Evolutionary conservation across 30 jellyfish, hydroid and myxozoan species (phyloP), one percentile per base, ranked within the genome.

Genomic region (Catostylus mosaicus): DNA sequence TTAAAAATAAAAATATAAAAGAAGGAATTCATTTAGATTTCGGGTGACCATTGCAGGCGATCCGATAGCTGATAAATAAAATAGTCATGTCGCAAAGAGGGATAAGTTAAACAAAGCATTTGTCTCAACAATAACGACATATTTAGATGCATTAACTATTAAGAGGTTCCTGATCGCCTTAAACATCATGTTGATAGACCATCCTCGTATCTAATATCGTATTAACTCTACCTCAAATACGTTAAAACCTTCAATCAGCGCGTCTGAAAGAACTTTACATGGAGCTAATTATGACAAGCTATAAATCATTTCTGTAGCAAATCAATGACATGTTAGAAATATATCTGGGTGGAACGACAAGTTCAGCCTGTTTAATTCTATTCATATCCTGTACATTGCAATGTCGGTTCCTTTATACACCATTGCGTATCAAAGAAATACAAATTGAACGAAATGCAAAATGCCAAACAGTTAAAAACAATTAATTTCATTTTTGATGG

Each of bases 161-260:
- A 1, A 77, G 56, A 32, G 27, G 68, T 77, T 77, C 72, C 66
- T 54, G 46, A 77, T 37, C 78, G 88, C 32, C 57, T 77, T 60
- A 77, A 61, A 9, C 24, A 27, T 33, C 78, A 56, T 35, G 52
- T 57, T 56, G 72, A 77, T 37, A 62, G 88, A 77, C 88, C 66
- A 59, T 77, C 67, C 63, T 20, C 31, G 50, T 22, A 2, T 29
- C 73, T 48, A 74, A 74, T 22, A 48, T 45, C 45, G 67, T 32
- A 57, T 34, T 77, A 24, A 61, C 24, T 31, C 16, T 47, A 77
- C 78, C 77, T 51, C 88, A 77, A 54, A 34, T 26, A 57, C 23
- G 37, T 29, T 51, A 50, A 75, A 75, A 46, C 30, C 69, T 19
- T 45, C 84, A 30, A 65, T 65, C 56, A 32, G 38, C 2, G 71